Conservation (phyloP, 2,113 vertebrate species). For the Scophthalmus maximus region DNA sequence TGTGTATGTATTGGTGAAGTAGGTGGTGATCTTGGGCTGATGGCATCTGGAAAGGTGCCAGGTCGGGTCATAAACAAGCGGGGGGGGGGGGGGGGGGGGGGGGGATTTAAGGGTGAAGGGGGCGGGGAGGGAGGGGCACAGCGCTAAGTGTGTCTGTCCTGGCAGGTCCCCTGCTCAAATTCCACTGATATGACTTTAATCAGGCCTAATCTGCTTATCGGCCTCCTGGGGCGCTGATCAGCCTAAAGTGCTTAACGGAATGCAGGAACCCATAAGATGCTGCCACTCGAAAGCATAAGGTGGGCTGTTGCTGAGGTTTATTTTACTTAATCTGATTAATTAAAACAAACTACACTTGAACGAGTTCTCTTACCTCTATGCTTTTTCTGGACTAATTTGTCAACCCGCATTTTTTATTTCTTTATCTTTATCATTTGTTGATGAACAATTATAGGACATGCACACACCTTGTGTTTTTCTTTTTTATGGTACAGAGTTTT, state of each 20-base stretch:
- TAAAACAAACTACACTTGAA: constrained; percentile 73
- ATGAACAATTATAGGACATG: neutral
- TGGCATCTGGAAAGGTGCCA: constrained; percentile 81
- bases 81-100: constrained; percentile 43
- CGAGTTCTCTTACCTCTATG: constrained; percentile 6
- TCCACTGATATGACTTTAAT: constrained; percentile 87
- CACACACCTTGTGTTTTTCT: no score
- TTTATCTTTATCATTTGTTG: neutral
- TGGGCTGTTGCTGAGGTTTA: constrained; percentile 61
- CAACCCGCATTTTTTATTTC: neutral
- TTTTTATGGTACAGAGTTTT: no score
- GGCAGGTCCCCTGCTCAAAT: constrained; percentile 82
- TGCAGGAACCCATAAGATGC: constrained; percentile 77
- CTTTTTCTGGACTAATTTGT: constrained; percentile 6
- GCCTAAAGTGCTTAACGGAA: constrained; percentile 82
- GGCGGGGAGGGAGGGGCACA: constrained; percentile 47
- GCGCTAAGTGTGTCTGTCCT: constrained; percentile 77
- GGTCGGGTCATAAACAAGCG: constrained; percentile 77
- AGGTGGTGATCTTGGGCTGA: constrained; percentile 75
- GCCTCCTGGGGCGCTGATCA: constrained; percentile 81
- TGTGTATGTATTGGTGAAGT: constrained; percentile 52
- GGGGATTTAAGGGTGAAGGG: constrained; percentile 57
- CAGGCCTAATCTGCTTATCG: constrained; percentile 87
- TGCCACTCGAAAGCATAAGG: constrained; percentile 79
- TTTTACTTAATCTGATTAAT: constrained; percentile 78